Base-by-base conservation (phyloP, 2,113 vertebrate genomes). In the Haplotaxodon microlepis region DNA sequence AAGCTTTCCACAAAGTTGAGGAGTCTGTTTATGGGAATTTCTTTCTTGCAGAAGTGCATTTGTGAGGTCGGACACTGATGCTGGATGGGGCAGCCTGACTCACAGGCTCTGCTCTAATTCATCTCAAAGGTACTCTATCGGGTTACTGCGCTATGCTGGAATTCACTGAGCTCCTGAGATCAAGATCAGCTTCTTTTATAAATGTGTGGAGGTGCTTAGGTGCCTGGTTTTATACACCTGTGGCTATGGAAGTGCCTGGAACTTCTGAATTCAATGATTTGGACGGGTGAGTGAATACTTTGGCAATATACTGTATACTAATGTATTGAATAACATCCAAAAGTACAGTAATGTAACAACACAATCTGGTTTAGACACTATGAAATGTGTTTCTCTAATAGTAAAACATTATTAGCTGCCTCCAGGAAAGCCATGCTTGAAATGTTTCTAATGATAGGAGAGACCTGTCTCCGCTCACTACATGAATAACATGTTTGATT, bases 181-280 rank as follows among this genome's bases (percentile, higher is more conserved):
- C 57, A 31, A 27, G 27, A 27, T 27, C 27, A 27, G 0, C 27
- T 61, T 31, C 57, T 17, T 61, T 31, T 61, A 17, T 6, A 61
- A 61, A 61, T 61, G 57, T 61, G 29, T 61, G 57, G 13, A 31
- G 57, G 27, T 31, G 27, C 1, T 31, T 59, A 1, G 8, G 27
- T 59, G 56, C 8, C 27, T 61, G 8, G 0, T 31, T 61, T 31
- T 31, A 1, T 0, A 0, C 24, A 1, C 24, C 56, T 0, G 1
- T 61, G 57, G 57, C 27, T 31, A 61, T 31, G 27, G 0, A 61
- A 31, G 57, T 61, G 57, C 29, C 57, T 17, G 27, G 57, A 61
- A 0, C 1, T 17, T 61, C 14, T 31, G 27, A 61, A 61, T 10
- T 17, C 27, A 61, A 59, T 59, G 5, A 59, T 31, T 59, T 59